Conservation (phyloP, 2,888 invertebrate genomes). For the Meliscaeva auricollis region DNA sequence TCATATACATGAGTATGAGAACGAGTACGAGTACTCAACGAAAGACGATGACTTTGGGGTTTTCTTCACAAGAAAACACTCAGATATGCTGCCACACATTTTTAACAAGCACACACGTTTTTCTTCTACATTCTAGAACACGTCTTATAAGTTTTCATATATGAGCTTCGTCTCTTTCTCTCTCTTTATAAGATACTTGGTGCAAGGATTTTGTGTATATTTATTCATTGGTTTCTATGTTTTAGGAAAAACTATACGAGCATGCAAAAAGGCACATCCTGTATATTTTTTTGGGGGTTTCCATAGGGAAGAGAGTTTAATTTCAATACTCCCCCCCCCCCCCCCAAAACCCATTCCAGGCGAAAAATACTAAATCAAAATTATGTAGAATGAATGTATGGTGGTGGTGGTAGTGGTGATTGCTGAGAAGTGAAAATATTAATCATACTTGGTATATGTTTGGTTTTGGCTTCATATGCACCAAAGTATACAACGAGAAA, state of each 20-base stretch:
- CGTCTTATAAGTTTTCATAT: slow-evolving; percentile 7
- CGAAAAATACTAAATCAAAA: slow-evolving; percentile 32
- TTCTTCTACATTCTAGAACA: slow-evolving; percentile 16
- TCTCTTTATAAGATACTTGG: slow-evolving; percentile 11
- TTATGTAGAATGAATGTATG: not conserved
- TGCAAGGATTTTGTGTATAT: slow-evolving; percentile 48
- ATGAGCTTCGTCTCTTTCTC: not conserved
- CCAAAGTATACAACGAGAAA: slow-evolving; percentile 32
- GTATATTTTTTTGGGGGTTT: slow-evolving; percentile 47
- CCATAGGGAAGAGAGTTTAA: slow-evolving; percentile 61
- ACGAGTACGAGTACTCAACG: too few species aligned
- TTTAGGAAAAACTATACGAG: slow-evolving; percentile 40
- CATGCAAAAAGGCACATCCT: slow-evolving; percentile 47
- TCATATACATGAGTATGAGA: not conserved
- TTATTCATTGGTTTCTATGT: slow-evolving; percentile 64
- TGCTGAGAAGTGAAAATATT: slow-evolving; percentile 55
- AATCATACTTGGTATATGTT: slow-evolving; percentile 22
- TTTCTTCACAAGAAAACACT: slow-evolving; percentile 48
- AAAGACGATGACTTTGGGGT: slow-evolving; percentile 12
- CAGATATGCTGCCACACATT: slow-evolving; percentile 48
- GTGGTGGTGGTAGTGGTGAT: slow-evolving; percentile 6
- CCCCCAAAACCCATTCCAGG: too few species aligned
- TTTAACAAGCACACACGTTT: slow-evolving; percentile 30
- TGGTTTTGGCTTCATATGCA: slow-evolving; percentile 39
- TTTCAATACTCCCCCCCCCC: slow-evolving; percentile 36